phyloP scores from a whole-genome alignment of 2,888 invertebrate species.

The Lamproptera curius region DNA sequence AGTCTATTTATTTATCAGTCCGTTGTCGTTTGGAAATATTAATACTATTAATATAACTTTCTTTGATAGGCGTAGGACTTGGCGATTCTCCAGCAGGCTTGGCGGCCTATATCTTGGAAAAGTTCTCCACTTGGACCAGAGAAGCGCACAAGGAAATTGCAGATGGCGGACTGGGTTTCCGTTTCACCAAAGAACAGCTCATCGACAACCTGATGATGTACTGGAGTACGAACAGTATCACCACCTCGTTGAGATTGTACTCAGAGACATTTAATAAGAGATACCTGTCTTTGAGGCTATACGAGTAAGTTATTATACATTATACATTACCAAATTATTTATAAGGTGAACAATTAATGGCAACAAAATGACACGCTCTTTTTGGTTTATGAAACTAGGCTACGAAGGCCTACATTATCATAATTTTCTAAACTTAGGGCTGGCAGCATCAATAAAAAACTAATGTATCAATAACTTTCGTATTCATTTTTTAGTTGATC shows the following conservation, averaged over 20 bases:
- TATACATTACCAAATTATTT: no score
- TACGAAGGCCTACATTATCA: slow-evolving; percentile 24
- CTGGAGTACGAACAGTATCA: slow-evolving; percentile 86
- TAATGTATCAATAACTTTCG: no score
- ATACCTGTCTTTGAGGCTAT: background rate
- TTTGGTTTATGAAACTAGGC: no score
- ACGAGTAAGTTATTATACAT: background rate
- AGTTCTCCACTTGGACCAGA: slow-evolving; percentile 75
- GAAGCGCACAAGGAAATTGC: background rate
- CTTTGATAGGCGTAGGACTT: slow-evolving; percentile 9
- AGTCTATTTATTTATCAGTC: no score
- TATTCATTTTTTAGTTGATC: no score
- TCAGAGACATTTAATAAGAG: slow-evolving; percentile 72
- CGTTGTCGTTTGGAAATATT: no score
- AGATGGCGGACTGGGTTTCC: slow-evolving; percentile 82
- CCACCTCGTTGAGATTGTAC: slow-evolving; percentile 86
- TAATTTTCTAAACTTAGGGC: no score
- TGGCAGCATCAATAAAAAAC: no score
- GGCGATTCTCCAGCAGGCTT: slow-evolving; percentile 86
- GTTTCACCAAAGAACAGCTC: slow-evolving; percentile 83
- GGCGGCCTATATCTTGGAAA: slow-evolving; percentile 89
- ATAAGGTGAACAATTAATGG: no score
- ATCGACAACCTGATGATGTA: slow-evolving; percentile 74
- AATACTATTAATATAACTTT: no score
- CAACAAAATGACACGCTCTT: no score